Evolutionary conservation across 2,797 vertebrate species (phyloP).

Genomic region (Margarornis squamiger): DNA sequence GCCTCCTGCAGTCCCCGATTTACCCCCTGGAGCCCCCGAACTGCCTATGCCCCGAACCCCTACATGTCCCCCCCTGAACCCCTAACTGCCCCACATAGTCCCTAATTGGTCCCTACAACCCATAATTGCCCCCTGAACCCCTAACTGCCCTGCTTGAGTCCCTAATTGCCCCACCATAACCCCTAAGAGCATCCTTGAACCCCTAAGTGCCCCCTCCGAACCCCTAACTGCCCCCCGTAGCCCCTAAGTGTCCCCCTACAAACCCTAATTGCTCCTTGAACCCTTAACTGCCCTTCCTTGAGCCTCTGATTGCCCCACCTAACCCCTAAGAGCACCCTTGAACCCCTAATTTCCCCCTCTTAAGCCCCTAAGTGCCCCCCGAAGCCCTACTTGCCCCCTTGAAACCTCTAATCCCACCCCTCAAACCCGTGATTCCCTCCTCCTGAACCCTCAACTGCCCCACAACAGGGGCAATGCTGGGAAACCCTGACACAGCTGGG

Average conservation of each 20-base stretch:
- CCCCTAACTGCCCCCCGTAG: neutral
- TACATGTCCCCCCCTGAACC: neutral
- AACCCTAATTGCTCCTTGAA: neutral
- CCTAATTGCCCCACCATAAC: neutral
- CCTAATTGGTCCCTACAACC: neutral
- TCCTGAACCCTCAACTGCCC: accelerated
- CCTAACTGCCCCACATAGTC: neutral
- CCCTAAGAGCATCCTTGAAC: neutral
- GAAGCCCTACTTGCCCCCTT: accelerated
- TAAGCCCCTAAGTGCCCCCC: accelerated
- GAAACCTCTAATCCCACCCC: neutral
- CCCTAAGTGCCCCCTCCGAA: neutral
- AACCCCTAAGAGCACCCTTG: too few relatives aligned
- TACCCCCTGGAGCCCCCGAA: neutral
- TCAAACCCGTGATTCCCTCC: neutral
- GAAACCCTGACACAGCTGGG: neutral
- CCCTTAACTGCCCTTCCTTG: neutral
- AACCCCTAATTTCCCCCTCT: neutral
- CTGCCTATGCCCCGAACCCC: neutral
- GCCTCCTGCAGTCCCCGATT: neutral
- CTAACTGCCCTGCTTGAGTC: neutral
- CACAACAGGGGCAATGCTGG: neutral
- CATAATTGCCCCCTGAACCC: too few relatives aligned
- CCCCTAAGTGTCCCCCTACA: too few relatives aligned
- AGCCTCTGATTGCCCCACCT: neutral